Evolutionary conservation across 1,140 invertebrate species (phyloP).

Genomic region (Teleopsis dalmanni): DNA sequence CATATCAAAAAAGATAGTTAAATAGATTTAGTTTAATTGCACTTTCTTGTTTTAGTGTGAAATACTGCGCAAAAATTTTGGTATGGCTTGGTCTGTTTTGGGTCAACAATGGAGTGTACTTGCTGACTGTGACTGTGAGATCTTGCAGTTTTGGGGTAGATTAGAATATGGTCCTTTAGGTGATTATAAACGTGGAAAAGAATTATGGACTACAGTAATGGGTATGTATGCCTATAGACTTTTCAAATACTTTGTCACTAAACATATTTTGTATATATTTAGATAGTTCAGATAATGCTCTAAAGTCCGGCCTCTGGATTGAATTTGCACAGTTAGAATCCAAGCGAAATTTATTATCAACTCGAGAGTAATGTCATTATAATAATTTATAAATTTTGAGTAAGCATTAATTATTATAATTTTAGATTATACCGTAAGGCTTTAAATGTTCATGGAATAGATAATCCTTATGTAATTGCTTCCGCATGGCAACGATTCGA

Average conservation of each 20-base stretch:
- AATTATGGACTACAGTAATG: slow-evolving; percentile 33
- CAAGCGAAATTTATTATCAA: slow-evolving; percentile 10
- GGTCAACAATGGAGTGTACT: slow-evolving; percentile 27
- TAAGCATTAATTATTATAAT: not conserved
- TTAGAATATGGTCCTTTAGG: slow-evolving; percentile 28
- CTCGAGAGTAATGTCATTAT: slow-evolving; percentile 12
- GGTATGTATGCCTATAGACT: slow-evolving; percentile 12
- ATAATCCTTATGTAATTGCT: slow-evolving; percentile 13
- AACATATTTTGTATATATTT: not conserved
- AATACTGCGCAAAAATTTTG: slow-evolving; percentile 24
- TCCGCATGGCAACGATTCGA: slow-evolving; percentile 20
- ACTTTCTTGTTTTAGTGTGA: slow-evolving; percentile 7
- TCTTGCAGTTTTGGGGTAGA: slow-evolving; percentile 35
- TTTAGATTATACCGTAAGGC: slow-evolving; percentile 20
- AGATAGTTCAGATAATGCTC: slow-evolving; percentile 22
- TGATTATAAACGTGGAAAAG: slow-evolving; percentile 14
- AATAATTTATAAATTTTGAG: slow-evolving; percentile 8
- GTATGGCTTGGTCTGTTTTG: slow-evolving; percentile 25
- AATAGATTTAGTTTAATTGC: not conserved
- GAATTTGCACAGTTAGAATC: slow-evolving; percentile 18
- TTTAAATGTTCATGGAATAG: slow-evolving; percentile 14
- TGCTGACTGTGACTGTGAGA: slow-evolving; percentile 34
- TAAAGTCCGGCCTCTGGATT: slow-evolving; percentile 19
- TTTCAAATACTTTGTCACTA: not conserved
- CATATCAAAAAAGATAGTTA: not conserved